Evolutionary conservation across 2,888 invertebrate genomes (phyloP).

Genomic region (Hololepta plana): DNA sequence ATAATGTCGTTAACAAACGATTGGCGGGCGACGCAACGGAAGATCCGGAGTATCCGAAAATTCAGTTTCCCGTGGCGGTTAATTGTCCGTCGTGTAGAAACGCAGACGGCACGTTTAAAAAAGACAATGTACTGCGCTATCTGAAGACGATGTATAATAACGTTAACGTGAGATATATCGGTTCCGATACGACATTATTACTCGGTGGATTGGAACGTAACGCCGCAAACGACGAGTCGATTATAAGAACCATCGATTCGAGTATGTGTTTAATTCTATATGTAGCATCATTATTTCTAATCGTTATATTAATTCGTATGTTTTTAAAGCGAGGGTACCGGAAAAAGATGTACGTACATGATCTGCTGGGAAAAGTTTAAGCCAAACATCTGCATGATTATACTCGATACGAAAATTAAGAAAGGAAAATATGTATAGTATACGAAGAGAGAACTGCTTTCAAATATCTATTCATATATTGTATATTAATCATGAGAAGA

Average conservation of each 20-base stretch:
- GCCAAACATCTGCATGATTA: no score
- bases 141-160: conserved; percentile 35
- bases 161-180: conserved; percentile 30
- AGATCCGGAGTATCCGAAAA: conserved; percentile 78
- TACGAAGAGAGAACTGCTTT: conserved; percentile 1
- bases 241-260: conserved; percentile 21
- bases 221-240: conserved; percentile 8
- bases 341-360: conserved; percentile 56
- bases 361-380: conserved; percentile 52
- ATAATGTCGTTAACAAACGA: conserved; percentile 83
- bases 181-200: conserved; percentile 22
- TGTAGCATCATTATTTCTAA: conserved; percentile 52
- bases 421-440: no score
- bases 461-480: not conserved
- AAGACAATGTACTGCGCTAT: conserved; percentile 49
- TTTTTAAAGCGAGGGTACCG: conserved; percentile 56
- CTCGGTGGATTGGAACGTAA: conserved; percentile 15
- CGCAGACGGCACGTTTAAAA: conserved; percentile 28
- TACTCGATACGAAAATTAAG: no score
- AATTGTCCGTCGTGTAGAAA: conserved; percentile 53
- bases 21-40: conserved; percentile 74
- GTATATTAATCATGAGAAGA: not conserved
- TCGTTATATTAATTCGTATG: conserved; percentile 41
- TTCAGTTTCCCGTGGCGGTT: conserved; percentile 60
- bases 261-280: conserved; percentile 24